Base-by-base conservation (phyloP, 1,140 invertebrate genomes). In the Calliopsis andreniformis region DNA sequence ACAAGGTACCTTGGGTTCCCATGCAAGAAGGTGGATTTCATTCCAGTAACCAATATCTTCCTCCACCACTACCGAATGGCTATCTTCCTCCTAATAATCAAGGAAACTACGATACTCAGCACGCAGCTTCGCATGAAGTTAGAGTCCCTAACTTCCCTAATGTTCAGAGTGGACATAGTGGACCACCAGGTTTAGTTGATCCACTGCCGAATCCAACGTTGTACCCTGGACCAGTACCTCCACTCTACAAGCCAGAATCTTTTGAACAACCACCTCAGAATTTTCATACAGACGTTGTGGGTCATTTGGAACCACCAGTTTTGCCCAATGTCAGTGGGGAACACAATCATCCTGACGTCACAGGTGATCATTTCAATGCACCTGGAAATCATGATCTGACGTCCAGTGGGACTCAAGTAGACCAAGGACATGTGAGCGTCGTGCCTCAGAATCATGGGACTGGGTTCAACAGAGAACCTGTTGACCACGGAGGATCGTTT, bases 1-100 rank as follows among this genome's bases (percentile, higher is more conserved):
- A 97, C 88, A 93, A 94, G 80, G 93, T 94, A 76, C 96, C 96
- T 66, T 97, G 96, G 96, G 94, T 96, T 76, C 96, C 96, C 4
- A 94, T 97, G 14, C 75, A 80, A n/a, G 63, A 78, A 12, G 69
- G 61, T 5, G 69, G 39, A 1, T 0, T 5, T 43, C 61, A 49
- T n/a, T 30, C 45, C 1, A 51, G 28, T 0, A 18, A 5, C 10
- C 35, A 45, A 5, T 28, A 56, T 53, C 42, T 1, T 8, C 28
- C 67, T 12, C 18, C 66, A 12, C 39, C 45, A 20, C 16, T 28
- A 3, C 43, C 70, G 0, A 49, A 35, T 0, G 43, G 28, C 16
- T 79, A 79, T 14, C 58, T 63, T 39, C 62, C 78, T 30, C 67
- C 71, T 4, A 20, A 1, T 18, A 64, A 35, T 51, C 53, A 64